Percentiles rank a stretch among this genome's conserved stretches.
These are phyloP conservation scores for Nothura maculosa DNA, from an alignment of 2,797 vertebrate genomes.

Conservation along the genomic window DNA sequence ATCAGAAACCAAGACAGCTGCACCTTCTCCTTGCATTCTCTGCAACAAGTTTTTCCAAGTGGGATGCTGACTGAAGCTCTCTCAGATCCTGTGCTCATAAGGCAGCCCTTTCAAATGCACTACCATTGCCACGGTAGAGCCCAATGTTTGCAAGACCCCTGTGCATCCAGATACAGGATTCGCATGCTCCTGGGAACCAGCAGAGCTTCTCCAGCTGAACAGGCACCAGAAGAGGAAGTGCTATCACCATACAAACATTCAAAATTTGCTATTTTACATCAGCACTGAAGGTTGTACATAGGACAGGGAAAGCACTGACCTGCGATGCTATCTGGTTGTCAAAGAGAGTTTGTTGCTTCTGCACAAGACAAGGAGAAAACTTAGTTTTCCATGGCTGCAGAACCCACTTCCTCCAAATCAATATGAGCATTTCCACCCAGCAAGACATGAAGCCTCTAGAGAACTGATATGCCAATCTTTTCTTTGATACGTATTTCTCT, in stretches of 20 bases:
- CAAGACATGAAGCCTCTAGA: background rate
- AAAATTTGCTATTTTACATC: background rate
- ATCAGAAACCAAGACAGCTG: background rate
- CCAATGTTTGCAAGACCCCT: accelerated
- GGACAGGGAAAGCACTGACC: background rate
- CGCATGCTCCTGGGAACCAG: background rate
- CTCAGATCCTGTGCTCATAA: background rate
- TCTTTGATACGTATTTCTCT: background rate
- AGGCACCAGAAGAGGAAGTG: background rate
- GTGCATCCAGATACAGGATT: background rate
- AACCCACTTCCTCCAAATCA: background rate
- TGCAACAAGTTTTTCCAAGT: background rate
- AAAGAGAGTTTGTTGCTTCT: background rate
- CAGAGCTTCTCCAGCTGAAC: background rate
- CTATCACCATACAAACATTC: accelerated
- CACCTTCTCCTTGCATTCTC: background rate
- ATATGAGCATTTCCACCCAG: background rate
- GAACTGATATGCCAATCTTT: background rate
- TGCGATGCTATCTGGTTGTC: background rate
- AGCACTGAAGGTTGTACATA: background rate
- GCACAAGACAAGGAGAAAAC: accelerated
- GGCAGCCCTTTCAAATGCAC: background rate
- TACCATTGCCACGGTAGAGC: background rate
- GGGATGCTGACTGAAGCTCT: background rate
- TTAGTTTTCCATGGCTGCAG: background rate